These are phyloP conservation scores for Sebastes dallii DNA, from an alignment of 2,797 vertebrate genomes.

Conservation along the genomic window DNA sequence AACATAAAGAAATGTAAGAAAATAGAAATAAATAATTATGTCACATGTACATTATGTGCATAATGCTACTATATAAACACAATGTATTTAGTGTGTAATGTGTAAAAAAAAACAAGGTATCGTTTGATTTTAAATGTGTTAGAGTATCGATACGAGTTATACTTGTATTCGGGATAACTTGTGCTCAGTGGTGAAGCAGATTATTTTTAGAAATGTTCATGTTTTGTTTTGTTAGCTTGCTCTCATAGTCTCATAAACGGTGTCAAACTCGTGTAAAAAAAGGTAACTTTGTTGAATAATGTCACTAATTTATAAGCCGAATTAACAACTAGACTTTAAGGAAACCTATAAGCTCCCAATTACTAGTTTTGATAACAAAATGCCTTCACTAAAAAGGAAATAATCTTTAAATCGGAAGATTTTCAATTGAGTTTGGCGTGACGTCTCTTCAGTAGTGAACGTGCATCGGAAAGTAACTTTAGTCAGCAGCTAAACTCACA, in stretches of 20 bases:
- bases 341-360: accelerated
- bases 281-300: background rate
- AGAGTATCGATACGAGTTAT: accelerated
- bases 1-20: no score
- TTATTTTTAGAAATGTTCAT: background rate
- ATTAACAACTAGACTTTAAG: background rate
- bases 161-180: background rate
- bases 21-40: no score
- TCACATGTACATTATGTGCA: no score
- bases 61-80: no score
- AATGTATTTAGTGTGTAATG: no score
- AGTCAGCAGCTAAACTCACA: no score
- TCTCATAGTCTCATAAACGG: background rate
- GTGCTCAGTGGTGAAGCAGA: accelerated
- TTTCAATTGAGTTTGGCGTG: background rate
- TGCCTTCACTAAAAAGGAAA: no score
- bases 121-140: no score
- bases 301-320: background rate
- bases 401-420: accelerated
- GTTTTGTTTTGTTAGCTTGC: background rate
- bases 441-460: background rate
- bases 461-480: no score
- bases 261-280: background rate
- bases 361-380: accelerated
- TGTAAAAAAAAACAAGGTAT: background rate